Percentiles rank a stretch among this genome's conserved stretches.
Conservation (phyloP, 2,113 vertebrate genomes). For the Siphamia tubifer region DNA sequence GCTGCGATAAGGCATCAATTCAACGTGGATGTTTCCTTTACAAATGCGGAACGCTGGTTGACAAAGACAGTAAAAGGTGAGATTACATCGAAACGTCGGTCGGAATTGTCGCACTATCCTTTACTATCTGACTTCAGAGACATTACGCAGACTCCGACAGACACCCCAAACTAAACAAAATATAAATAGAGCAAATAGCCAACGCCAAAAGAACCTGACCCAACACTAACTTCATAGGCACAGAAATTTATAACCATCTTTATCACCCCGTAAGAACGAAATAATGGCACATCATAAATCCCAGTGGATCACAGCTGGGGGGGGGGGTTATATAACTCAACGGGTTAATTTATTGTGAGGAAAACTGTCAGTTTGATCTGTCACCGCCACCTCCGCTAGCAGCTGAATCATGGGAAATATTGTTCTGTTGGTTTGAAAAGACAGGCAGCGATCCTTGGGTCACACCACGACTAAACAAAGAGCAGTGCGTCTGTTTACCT, state of each 20-base stretch:
- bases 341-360: constrained; percentile 38
- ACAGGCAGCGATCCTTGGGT: constrained; percentile 15
- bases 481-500: constrained; percentile 36
- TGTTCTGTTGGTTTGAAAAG: constrained; percentile 34
- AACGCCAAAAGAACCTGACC: constrained; percentile 36
- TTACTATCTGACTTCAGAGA: constrained; percentile 16
- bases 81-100: neutral
- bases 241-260: constrained; percentile 40
- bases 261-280: constrained; percentile 42
- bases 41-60: neutral
- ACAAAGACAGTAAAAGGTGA: neutral
- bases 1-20: constrained; percentile 39
- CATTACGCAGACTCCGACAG: constrained; percentile 42
- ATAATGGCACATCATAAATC: constrained; percentile 56
- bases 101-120: neutral
- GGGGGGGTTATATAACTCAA: constrained; percentile 32
- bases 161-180: constrained; percentile 43
- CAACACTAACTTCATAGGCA: constrained; percentile 9
- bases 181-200: constrained; percentile 29
- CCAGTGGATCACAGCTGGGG: constrained; percentile 6
- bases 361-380: constrained; percentile 45
- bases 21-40: neutral
- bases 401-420: constrained; percentile 48
- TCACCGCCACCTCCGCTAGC: neutral
- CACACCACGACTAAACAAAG: constrained; percentile 26